Conservation (phyloP, 2,888 invertebrate genomes). For the Melanostoma scalare region DNA sequence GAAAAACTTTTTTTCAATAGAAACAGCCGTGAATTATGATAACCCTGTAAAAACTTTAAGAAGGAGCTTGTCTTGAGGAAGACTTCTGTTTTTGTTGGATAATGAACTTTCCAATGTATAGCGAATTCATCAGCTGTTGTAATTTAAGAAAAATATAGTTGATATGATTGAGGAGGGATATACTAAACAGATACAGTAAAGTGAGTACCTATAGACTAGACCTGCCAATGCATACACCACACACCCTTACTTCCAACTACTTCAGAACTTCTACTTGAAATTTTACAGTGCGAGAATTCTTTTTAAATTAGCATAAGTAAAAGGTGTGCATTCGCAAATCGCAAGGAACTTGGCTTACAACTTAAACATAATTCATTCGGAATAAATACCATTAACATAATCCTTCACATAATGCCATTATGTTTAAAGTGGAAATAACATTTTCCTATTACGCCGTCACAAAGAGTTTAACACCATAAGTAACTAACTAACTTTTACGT, state of each 20-base stretch:
- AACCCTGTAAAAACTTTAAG: too few species aligned
- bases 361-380: slow-evolving; percentile 68
- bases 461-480: slow-evolving; percentile 72
- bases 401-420: slow-evolving; percentile 71
- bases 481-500: slow-evolving; percentile 73
- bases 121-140: too few species aligned
- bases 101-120: too few species aligned
- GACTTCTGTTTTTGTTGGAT: too few species aligned
- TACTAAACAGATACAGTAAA: too few species aligned
- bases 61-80: too few species aligned
- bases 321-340: slow-evolving; percentile 40
- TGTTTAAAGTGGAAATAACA: slow-evolving; percentile 72
- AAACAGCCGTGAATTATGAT: too few species aligned
- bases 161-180: too few species aligned
- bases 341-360: slow-evolving; percentile 50
- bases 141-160: too few species aligned
- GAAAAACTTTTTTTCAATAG: too few species aligned
- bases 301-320: slow-evolving; percentile 46
- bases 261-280: slow-evolving; percentile 25
- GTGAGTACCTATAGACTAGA: not conserved
- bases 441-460: slow-evolving; percentile 72
- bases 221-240: not conserved
- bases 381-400: slow-evolving; percentile 72
- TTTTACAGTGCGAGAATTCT: slow-evolving; percentile 20
- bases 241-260: slow-evolving; percentile 1